Percentiles rank a stretch among this genome's conserved stretches.
Evolutionary conservation across 2,888 invertebrate species (phyloP).

Genomic region (Thymelicus acteon): DNA sequence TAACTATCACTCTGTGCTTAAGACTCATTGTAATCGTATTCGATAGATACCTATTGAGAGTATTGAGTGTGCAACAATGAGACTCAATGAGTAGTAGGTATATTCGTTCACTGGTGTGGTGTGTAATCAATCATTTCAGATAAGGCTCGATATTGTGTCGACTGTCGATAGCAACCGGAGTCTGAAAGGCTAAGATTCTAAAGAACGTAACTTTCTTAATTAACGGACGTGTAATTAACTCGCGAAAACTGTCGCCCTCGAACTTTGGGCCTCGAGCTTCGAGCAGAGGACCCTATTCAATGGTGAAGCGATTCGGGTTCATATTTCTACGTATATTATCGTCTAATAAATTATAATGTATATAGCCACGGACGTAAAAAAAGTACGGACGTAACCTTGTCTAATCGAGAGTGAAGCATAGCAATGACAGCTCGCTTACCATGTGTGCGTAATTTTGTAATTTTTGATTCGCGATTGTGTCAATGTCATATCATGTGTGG

Average conservation of each 20-base stretch:
- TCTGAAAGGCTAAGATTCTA: slow-evolving; percentile 42
- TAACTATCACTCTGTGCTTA: neutral
- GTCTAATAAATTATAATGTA: too few species aligned
- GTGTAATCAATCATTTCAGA: slow-evolving; percentile 27
- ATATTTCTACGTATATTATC: neutral
- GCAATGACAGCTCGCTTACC: too few species aligned
- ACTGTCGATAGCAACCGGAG: slow-evolving; percentile 21
- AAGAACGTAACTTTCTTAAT: slow-evolving; percentile 53
- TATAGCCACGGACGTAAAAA: too few species aligned
- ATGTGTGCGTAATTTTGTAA: too few species aligned
- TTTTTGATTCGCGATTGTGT: too few species aligned
- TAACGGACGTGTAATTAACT: slow-evolving; percentile 54
- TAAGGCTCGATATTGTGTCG: slow-evolving; percentile 31
- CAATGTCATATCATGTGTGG: too few species aligned
- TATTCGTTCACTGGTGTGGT: too few species aligned
- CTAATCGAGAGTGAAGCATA: too few species aligned
- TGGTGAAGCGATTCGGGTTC: slow-evolving; percentile 33
- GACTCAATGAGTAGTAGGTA: too few species aligned
- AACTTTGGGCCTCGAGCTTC: slow-evolving; percentile 19
- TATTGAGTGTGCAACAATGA: too few species aligned
- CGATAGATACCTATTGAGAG: too few species aligned
- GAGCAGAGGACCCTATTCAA: slow-evolving; percentile 32
- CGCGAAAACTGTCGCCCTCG: slow-evolving; percentile 46
- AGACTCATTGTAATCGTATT: neutral
- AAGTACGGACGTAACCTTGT: too few species aligned